These are phyloP conservation scores for Ammodytes dubius DNA, from an alignment of 2,113 vertebrate species.

Conservation along the genomic window DNA sequence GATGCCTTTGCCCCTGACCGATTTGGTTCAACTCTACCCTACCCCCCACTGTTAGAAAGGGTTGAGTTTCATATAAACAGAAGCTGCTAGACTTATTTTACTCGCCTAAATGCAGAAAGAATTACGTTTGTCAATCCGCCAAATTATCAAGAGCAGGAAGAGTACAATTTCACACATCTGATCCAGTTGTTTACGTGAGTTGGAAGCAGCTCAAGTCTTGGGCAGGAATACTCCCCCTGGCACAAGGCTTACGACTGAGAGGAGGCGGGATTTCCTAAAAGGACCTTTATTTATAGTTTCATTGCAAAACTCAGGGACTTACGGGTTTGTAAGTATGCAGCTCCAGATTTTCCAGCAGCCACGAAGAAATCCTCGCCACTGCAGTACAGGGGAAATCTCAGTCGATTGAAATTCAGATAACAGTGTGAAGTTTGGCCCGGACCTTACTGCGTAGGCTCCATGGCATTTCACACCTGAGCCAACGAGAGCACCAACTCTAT, in stretches of 20 bases:
- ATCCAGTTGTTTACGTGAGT: conserved; percentile 69
- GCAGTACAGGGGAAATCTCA: conserved; percentile 32
- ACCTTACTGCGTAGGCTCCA: conserved; percentile 16
- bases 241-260: conserved; percentile 52
- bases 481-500: conserved; percentile 8
- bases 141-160: conserved; percentile 45
- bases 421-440: conserved; percentile 28
- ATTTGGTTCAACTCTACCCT: conserved; percentile 29
- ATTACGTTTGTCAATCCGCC: conserved; percentile 43
- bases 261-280: conserved; percentile 77
- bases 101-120: conserved; percentile 16
- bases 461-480: conserved; percentile 31
- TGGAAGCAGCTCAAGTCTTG: conserved; percentile 55
- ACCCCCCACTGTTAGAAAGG: conserved; percentile 37
- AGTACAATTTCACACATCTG: conserved; percentile 56
- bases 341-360: conserved; percentile 75
- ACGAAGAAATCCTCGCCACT: conserved; percentile 62
- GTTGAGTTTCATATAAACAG: conserved; percentile 63
- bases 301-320: conserved; percentile 78
- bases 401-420: conserved; percentile 64
- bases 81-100: conserved; percentile 25
- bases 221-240: conserved; percentile 51
- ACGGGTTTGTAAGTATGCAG: conserved; percentile 75
- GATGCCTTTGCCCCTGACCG: conserved; percentile 55
- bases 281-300: conserved; percentile 82